These are phyloP conservation scores for Melanotaenia trifasciata DNA, from an alignment of 2,797 vertebrate species.

Conservation along the genomic window DNA sequence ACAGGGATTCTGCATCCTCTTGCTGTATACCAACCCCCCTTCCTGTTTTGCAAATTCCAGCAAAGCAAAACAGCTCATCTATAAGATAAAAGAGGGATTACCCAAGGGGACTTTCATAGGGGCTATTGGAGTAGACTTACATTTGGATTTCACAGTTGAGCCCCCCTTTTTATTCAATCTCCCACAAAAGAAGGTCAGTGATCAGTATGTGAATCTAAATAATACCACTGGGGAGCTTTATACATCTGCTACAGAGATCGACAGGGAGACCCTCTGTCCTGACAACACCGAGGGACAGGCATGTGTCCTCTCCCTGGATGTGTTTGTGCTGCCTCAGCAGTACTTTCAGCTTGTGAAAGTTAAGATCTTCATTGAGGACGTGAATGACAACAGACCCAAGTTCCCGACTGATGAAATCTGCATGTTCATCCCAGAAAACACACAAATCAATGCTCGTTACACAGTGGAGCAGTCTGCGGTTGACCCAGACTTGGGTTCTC, in stretches of 20 bases:
- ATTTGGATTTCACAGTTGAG: slow-evolving; percentile 80
- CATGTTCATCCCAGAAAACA: slow-evolving; percentile 92
- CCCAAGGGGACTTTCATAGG: slow-evolving; percentile 93
- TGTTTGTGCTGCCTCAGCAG: slow-evolving; percentile 95
- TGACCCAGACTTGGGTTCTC: slow-evolving; percentile 90
- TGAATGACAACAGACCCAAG: slow-evolving; percentile 94
- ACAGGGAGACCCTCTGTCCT: slow-evolving; percentile 91
- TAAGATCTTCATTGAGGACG: slow-evolving; percentile 91
- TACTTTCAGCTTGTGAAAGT: slow-evolving; percentile 97
- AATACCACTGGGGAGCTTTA: slow-evolving; percentile 91
- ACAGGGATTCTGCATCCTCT: slow-evolving; percentile 85
- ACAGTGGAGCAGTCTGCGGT: slow-evolving; percentile 93
- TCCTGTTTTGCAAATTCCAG: slow-evolving; percentile 93
- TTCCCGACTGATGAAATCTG: slow-evolving; percentile 90
- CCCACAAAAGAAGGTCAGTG: slow-evolving; percentile 87
- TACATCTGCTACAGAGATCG: slow-evolving; percentile 90
- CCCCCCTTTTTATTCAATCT: slow-evolving; percentile 91
- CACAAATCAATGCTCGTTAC: slow-evolving; percentile 90
- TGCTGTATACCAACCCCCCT: slow-evolving; percentile 90
- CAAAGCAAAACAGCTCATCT: slow-evolving; percentile 93
- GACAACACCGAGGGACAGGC: slow-evolving; percentile 78
- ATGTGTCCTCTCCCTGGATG: slow-evolving; percentile 92
- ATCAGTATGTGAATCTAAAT: slow-evolving; percentile 91
- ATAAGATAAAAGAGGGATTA: slow-evolving; percentile 96
- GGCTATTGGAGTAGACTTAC: slow-evolving; percentile 90